These are phyloP conservation scores for Onthophagus sagittarius DNA, from an alignment of 2,888 invertebrate species.

Conservation along the genomic window DNA sequence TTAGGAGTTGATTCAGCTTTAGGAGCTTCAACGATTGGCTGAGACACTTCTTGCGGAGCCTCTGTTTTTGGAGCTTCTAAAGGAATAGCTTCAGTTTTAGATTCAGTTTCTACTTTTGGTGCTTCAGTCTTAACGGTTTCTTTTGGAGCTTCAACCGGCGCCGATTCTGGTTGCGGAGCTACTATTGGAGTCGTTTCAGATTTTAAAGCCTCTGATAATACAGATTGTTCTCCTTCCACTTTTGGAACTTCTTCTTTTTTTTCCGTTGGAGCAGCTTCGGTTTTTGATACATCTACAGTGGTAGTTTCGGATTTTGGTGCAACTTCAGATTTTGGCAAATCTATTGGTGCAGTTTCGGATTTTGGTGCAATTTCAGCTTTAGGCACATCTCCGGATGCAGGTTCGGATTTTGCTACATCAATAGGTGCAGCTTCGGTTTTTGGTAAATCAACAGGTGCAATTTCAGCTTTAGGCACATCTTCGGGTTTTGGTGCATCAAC, in stretches of 20 bases:
- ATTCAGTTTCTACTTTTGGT: slow-evolving; percentile 19
- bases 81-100: slow-evolving; percentile 18
- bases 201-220: slow-evolving; percentile 11
- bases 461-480: slow-evolving; percentile 14
- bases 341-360: slow-evolving; percentile 13
- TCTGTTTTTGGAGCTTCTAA: slow-evolving; percentile 20
- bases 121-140: slow-evolving; percentile 16
- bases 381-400: slow-evolving; percentile 3
- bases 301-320: slow-evolving; percentile 17
- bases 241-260: slow-evolving; percentile 12
- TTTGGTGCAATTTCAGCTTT: slow-evolving; percentile 16
- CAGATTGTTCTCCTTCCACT: slow-evolving; percentile 8
- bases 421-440: slow-evolving; percentile 15
- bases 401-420: slow-evolving; percentile 19
- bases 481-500: slow-evolving; percentile 9
- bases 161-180: slow-evolving; percentile 5
- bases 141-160: slow-evolving; percentile 12
- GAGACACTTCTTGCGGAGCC: slow-evolving; percentile 25
- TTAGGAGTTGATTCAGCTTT: slow-evolving; percentile 27
- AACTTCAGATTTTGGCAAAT: slow-evolving; percentile 13
- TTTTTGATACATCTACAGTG: slow-evolving; percentile 9
- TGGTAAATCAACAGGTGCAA: slow-evolving; percentile 15
- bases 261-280: slow-evolving; percentile 13
- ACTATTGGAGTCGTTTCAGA: slow-evolving; percentile 13
- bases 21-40: slow-evolving; percentile 12